Percentiles rank a stretch among this genome's conserved stretches.
These are phyloP conservation scores for Drosophila lutescens DNA, from an alignment of 2,888 invertebrate genomes.

Conservation along the genomic window DNA sequence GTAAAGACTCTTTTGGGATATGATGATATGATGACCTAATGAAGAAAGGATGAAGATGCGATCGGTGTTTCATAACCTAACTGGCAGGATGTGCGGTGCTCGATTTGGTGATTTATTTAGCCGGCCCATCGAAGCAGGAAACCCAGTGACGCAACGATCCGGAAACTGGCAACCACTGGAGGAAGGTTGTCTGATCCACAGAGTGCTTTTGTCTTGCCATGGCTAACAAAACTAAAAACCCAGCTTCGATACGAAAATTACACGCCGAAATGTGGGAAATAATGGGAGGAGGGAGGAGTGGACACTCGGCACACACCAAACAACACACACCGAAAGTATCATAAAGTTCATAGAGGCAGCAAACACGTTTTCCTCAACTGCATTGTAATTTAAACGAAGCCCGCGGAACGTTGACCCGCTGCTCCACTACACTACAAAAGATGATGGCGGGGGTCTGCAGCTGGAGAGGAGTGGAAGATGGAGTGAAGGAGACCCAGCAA, in stretches of 20 bases:
- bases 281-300: not conserved
- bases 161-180: conserved; percentile 10
- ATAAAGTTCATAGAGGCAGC: conserved; percentile 31
- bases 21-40: too few relatives aligned
- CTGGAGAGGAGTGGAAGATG: not conserved
- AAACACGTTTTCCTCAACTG: conserved; percentile 26
- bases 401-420: conserved; percentile 39
- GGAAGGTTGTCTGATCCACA: not conserved
- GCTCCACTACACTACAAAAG: conserved; percentile 40
- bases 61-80: not conserved
- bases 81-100: conserved; percentile 13
- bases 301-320: not conserved
- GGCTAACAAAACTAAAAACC: not conserved
- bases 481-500: conserved; percentile 3
- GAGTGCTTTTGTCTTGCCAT: conserved; percentile 1
- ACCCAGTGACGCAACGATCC: conserved; percentile 32
- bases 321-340: conserved; percentile 18
- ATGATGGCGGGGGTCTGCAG: not conserved
- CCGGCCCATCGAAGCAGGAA: conserved; percentile 36
- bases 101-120: not conserved
- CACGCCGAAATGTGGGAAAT: conserved; percentile 9
- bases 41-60: not conserved
- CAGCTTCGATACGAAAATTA: conserved; percentile 11
- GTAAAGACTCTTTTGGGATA: not conserved
- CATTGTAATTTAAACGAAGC: conserved; percentile 20